These are phyloP conservation scores for Hoplodrina ambigua DNA, from an alignment of 2,888 invertebrate genomes.

Conservation along the genomic window DNA sequence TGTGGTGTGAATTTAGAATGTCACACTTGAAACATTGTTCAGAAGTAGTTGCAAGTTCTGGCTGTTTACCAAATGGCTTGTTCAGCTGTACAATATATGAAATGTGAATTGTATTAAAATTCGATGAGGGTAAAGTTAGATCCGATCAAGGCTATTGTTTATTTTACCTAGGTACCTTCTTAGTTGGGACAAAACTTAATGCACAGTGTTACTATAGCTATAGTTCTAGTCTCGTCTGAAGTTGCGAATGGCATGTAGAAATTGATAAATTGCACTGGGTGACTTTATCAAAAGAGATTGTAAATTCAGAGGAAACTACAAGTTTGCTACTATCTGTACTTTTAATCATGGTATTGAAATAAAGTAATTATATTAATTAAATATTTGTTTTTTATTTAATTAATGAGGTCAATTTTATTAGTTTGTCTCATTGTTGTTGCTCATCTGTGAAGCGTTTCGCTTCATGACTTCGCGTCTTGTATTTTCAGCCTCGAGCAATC, in stretches of 20 bases:
- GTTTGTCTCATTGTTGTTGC: constrained; percentile 8
- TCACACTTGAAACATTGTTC: too few relatives aligned
- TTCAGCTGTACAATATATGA: too few relatives aligned
- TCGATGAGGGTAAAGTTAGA: too few relatives aligned
- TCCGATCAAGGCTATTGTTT: too few relatives aligned
- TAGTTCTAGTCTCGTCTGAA: constrained; percentile 6
- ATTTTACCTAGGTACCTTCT: too few relatives aligned
- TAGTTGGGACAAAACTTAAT: too few relatives aligned
- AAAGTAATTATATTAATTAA: constrained; percentile 9
- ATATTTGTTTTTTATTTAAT: constrained; percentile 10
- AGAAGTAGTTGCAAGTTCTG: too few relatives aligned
- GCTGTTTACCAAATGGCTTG: too few relatives aligned
- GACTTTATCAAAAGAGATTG: neutral
- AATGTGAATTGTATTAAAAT: too few relatives aligned
- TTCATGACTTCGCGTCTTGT: constrained; percentile 75
- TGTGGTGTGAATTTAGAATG: too few relatives aligned
- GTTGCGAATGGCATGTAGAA: neutral
- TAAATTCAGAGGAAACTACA: constrained; percentile 25
- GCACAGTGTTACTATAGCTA: too few relatives aligned
- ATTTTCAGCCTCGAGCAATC: constrained; percentile 81
- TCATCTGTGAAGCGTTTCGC: constrained; percentile 40
- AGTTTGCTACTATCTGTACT: neutral
- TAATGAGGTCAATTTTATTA: neutral
- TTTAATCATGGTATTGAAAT: constrained; percentile 34
- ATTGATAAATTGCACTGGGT: too few relatives aligned